Evolutionary conservation across 1,140 invertebrate species (phyloP).

Genomic region (Cydia splendana): DNA sequence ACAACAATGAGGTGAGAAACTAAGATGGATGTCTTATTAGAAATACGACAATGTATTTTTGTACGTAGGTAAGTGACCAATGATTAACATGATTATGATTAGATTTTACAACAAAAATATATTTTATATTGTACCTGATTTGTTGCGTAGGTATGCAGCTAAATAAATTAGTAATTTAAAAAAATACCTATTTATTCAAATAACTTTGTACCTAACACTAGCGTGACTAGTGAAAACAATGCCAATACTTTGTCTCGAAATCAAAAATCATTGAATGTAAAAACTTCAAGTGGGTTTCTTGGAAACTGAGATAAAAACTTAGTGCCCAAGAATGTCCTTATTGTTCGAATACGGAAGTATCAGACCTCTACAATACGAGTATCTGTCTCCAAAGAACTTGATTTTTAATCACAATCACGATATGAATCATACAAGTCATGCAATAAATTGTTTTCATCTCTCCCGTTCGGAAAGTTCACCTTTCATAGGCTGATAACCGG

Average conservation of each 20-base stretch:
- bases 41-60: too few relatives aligned
- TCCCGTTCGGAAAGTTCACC: too few relatives aligned
- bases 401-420: conserved; percentile 2
- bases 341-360: conserved; percentile 1
- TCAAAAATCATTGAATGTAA: too few relatives aligned
- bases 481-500: too few relatives aligned
- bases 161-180: too few relatives aligned
- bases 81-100: too few relatives aligned
- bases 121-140: too few relatives aligned
- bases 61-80: too few relatives aligned
- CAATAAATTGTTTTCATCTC: neutral
- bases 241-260: neutral
- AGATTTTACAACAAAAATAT: too few relatives aligned
- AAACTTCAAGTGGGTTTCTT: conserved; percentile 22
- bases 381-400: conserved; percentile 13
- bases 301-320: neutral
- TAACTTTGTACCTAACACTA: neutral
- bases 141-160: too few relatives aligned
- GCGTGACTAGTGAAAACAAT: neutral
- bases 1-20: conserved; percentile 19
- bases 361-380: neutral
- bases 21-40: too few relatives aligned
- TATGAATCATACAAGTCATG: neutral
- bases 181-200: too few relatives aligned
- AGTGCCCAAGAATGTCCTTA: neutral